Evolutionary conservation across 2,888 invertebrate genomes (phyloP).

Genomic region (Bellardia pandia): DNA sequence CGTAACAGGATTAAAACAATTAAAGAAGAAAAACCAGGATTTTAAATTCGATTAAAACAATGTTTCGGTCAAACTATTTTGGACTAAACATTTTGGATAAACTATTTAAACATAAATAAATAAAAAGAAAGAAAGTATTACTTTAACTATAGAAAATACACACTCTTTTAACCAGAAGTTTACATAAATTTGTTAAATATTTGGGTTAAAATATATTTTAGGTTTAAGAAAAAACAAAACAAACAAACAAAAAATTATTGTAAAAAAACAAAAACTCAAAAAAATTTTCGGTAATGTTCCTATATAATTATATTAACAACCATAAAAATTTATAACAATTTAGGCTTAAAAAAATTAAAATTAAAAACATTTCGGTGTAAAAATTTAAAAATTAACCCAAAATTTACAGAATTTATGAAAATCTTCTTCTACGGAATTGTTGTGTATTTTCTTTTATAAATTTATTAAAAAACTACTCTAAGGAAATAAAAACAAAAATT

Average conservation of each 20-base stretch:
- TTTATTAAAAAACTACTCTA: constrained; percentile 71
- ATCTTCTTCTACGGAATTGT: constrained; percentile 18
- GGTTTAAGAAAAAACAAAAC: constrained; percentile 70
- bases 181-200: neutral
- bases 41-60: constrained; percentile 58
- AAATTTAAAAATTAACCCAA: constrained; percentile 47
- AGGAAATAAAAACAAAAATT: constrained; percentile 74
- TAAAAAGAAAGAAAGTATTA: constrained; percentile 54
- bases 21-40: constrained; percentile 23
- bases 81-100: constrained; percentile 74
- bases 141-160: constrained; percentile 56
- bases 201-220: constrained; percentile 53
- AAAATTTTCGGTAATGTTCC: constrained; percentile 83
- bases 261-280: constrained; percentile 60
- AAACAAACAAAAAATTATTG: constrained; percentile 57
- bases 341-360: constrained; percentile 70
- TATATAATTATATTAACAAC: constrained; percentile 79
- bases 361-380: constrained; percentile 66
- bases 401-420: constrained; percentile 23
- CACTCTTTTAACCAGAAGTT: constrained; percentile 17
- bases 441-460: constrained; percentile 52
- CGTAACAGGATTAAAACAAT: constrained; percentile 14
- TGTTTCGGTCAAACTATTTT: constrained; percentile 71
- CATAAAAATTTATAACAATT: constrained; percentile 73
- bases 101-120: constrained; percentile 55